phyloP scores from a whole-genome alignment of 2,888 invertebrate species.

The Coleophora deauratella region DNA sequence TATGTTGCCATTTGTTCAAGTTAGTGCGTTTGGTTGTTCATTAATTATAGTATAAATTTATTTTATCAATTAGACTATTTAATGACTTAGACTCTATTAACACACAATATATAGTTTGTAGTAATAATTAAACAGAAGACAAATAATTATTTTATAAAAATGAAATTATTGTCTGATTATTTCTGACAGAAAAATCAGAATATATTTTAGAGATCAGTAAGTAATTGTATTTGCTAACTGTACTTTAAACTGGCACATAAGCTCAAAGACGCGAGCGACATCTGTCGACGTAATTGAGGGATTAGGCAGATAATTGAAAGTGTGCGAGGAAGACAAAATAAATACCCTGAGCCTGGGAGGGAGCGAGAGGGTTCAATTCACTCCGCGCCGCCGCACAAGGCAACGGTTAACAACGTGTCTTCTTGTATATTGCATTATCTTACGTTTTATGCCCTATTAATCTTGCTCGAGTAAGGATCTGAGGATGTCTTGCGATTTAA shows the following conservation, averaged over 20 bases:
- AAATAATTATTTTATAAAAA: too few relatives aligned
- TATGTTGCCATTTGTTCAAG: conserved; percentile 8
- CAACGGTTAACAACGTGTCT: conserved; percentile 79
- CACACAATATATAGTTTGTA: too few relatives aligned
- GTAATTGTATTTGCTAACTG: conserved; percentile 62
- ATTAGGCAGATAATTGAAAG: conserved; percentile 81
- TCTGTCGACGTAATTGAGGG: conserved; percentile 78
- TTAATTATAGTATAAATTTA: too few relatives aligned
- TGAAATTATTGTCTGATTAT: too few relatives aligned
- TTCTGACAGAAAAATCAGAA: too few relatives aligned
- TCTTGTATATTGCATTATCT: conserved; percentile 77
- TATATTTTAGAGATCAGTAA: conserved; percentile 48
- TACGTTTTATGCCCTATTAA: conserved; percentile 74
- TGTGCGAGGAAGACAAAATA: conserved; percentile 46
- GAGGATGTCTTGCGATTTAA: conserved; percentile 25
- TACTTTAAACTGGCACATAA: conserved; percentile 72
- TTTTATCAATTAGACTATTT: too few relatives aligned
- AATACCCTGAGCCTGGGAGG: conserved; percentile 25
- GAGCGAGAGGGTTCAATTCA: conserved; percentile 42
- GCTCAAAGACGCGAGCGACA: conserved; percentile 72
- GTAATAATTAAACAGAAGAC: too few relatives aligned
- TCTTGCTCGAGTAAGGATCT: conserved; percentile 56
- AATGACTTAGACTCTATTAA: too few relatives aligned
- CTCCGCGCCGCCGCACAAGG: conserved; percentile 50
- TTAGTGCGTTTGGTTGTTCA: too few relatives aligned